Base-by-base conservation (phyloP, 1,140 invertebrate species). In the Planococcus citri region DNA sequence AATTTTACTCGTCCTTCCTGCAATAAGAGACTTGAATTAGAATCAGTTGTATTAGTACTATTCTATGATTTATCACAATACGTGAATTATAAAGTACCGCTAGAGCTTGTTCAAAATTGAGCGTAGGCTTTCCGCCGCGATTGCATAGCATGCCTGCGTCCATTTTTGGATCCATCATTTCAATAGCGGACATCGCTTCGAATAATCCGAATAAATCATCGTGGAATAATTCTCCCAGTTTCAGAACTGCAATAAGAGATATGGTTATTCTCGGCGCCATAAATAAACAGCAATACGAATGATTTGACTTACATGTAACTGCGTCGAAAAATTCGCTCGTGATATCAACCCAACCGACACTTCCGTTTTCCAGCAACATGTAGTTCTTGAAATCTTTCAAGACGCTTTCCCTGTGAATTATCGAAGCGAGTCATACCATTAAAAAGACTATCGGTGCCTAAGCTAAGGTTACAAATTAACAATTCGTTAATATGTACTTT, bases 121-220 rank as follows among this genome's bases (percentile, higher is more conserved):
- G 84, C 37, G 92, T 87, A 64, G 91, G 87, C 75, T 89, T 86
- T 73, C 86, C 86, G 10, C 88, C 88, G 76, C 90, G 83, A 79
- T 97, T 97, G 77, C 94, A 96, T 73, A 94, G 79, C 94, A 98
- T 97, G 24, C 95, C 95, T 57, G 94, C 94, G 83, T 98, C 96
- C 96, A 98, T 98, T 84, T 98, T 98, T 0, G 95, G 94, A 80
- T 98, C 95, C 95, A 98, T 98, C 92, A 98, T 97, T 80, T 98
- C 96, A 76, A 98, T 98, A 0, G 96, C 96, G 10, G 94, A 97
- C 96, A 98, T 98, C 0, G 95, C 95, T 80, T 98, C 96, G 83
- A 97, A 97, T 21, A 98, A 80, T 0, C 94, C 94, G 85, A 98
- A 95, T 21, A 91, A 78, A 68, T 91, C 88, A 84, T 95, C 92